A percentile compares a stretch with the other conserved stretches of the same genome.
Conservation (phyloP, 2,888 invertebrate species). For the Cephus nigrinus region DNA sequence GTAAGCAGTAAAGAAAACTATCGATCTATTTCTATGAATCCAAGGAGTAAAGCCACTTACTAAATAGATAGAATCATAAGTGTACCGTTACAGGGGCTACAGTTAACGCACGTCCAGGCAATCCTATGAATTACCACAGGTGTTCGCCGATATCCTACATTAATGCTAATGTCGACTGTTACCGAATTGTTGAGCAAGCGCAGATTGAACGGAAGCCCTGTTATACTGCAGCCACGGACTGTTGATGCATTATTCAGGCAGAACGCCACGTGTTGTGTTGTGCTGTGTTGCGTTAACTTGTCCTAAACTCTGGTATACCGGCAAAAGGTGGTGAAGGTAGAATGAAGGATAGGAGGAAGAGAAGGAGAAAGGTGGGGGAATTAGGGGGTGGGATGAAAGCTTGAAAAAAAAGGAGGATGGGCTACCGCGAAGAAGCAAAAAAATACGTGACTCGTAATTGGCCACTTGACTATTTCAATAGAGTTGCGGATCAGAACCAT, state of each 20-base stretch:
- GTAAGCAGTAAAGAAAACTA: neutral
- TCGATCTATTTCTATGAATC: neutral
- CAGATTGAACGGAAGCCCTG: constrained; percentile 52
- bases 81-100: neutral
- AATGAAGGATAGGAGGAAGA: neutral
- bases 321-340: constrained; percentile 14
- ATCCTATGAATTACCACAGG: constrained; percentile 56
- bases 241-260: constrained; percentile 64
- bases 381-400: neutral
- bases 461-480: constrained; percentile 31
- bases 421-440: neutral
- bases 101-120: constrained; percentile 8
- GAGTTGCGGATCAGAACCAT: neutral
- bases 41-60: neutral
- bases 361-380: neutral
- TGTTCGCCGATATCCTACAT: constrained; percentile 54
- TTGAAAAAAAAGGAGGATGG: neutral
- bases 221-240: constrained; percentile 50
- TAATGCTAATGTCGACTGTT: constrained; percentile 58
- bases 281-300: constrained; percentile 56
- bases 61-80: neutral
- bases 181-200: constrained; percentile 59
- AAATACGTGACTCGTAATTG: constrained; percentile 33
- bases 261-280: constrained; percentile 51
- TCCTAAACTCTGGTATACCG: constrained; percentile 51